Evolutionary conservation across 1,140 invertebrate genomes (phyloP).

Genomic region (Leucophenga varia): DNA sequence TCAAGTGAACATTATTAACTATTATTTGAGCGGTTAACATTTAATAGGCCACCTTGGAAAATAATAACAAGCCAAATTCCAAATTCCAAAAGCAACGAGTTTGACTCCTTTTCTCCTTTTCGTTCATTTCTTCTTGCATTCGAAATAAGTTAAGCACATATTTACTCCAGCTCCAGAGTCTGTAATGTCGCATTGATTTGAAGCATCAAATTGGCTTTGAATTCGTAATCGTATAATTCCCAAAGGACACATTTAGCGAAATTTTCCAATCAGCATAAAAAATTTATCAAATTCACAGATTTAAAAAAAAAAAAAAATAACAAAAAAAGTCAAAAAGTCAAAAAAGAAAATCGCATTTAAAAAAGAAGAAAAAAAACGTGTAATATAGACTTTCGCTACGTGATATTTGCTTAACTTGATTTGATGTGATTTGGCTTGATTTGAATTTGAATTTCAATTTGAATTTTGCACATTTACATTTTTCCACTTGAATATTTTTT

Average conservation of each 20-base stretch:
- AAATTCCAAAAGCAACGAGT: constrained; percentile 15
- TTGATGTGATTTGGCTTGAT: background rate
- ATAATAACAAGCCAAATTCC: constrained; percentile 29
- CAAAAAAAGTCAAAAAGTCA: too few relatives aligned
- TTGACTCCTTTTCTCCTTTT: too few relatives aligned
- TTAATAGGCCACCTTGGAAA: constrained; percentile 49
- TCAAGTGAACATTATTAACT: constrained; percentile 39
- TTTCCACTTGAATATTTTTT: too few relatives aligned
- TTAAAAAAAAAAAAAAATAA: too few relatives aligned
- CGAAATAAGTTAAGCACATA: too few relatives aligned
- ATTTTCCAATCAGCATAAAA: constrained; percentile 50
- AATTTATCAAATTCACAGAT: constrained; percentile 55
- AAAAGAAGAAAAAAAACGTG: constrained; percentile 43
- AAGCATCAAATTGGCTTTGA: too few relatives aligned
- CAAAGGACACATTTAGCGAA: constrained; percentile 46
- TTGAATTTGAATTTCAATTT: too few relatives aligned
- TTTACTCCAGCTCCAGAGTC: too few relatives aligned
- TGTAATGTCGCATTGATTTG: too few relatives aligned
- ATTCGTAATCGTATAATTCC: background rate
- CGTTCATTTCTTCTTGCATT: constrained; percentile 10
- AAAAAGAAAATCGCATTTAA: constrained; percentile 32
- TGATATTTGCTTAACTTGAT: constrained; percentile 29
- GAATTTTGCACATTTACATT: too few relatives aligned
- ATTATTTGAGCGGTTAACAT: constrained; percentile 17
- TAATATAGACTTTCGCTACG: constrained; percentile 18